Evolutionary conservation across 2,797 vertebrate genomes (phyloP).

Genomic region (Sphenopsis melanotis): DNA sequence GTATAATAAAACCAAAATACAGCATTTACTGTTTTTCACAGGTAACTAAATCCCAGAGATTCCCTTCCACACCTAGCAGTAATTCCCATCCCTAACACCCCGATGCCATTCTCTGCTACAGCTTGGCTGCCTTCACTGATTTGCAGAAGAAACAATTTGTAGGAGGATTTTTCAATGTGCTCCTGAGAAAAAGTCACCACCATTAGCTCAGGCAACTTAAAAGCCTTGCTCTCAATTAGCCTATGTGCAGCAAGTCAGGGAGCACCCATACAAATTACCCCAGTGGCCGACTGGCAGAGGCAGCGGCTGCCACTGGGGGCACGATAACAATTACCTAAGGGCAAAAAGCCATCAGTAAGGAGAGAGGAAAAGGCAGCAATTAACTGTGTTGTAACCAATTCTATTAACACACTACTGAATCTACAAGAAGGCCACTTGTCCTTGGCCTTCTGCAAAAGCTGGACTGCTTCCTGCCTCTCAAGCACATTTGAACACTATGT

Average conservation of each 20-base stretch:
- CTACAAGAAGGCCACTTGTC: background rate
- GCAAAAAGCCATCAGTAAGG: background rate
- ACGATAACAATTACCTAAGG: background rate
- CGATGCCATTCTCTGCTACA: background rate
- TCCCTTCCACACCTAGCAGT: background rate
- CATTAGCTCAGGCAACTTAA: background rate
- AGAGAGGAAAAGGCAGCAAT: background rate
- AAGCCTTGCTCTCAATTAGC: background rate
- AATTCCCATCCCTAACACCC: background rate
- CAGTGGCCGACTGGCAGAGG: background rate
- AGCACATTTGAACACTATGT: background rate
- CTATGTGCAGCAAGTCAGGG: background rate
- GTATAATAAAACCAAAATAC: background rate
- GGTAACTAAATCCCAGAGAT: background rate
- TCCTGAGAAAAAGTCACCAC: background rate
- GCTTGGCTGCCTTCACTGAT: background rate
- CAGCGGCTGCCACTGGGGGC: background rate
- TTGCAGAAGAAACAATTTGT: background rate
- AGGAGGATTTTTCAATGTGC: background rate
- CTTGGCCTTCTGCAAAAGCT: background rate
- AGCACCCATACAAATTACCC: background rate
- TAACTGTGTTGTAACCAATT: background rate
- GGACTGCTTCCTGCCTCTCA: background rate
- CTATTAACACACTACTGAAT: background rate
- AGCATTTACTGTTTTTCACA: background rate